phyloP scores from a whole-genome alignment of 2,888 invertebrate species.

The Linnaemya tessellans region DNA sequence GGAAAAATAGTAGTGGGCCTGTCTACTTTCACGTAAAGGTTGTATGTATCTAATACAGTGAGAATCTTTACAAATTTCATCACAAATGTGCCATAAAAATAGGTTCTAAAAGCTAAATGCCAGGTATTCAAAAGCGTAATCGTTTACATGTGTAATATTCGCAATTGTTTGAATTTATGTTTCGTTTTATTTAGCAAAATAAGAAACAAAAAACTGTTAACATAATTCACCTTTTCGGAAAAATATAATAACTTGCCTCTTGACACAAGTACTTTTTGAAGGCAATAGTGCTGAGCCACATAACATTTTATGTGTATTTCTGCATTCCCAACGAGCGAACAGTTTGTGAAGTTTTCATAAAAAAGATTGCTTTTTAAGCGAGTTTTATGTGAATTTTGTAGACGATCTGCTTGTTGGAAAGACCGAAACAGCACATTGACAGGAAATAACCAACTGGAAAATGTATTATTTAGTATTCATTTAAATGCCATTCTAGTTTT shows the following conservation, averaged over 20 bases:
- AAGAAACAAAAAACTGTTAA: background rate
- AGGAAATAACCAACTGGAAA: background rate
- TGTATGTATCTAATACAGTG: no score
- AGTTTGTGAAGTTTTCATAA: background rate
- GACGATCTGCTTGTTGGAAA: background rate
- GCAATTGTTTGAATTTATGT: no score
- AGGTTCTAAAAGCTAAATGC: no score
- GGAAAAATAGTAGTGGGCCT: no score
- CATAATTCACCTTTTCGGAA: background rate
- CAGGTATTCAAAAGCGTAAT: no score
- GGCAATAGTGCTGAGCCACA: no score
- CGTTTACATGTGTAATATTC: no score
- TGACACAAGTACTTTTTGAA: background rate
- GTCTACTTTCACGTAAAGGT: no score
- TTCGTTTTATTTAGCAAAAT: no score
- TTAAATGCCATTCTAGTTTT: conserved; percentile 48
- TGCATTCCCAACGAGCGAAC: background rate
- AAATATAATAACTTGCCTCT: conserved; percentile 6
- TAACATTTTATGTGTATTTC: background rate
- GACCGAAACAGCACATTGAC: background rate
- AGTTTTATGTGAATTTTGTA: background rate
- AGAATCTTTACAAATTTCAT: no score
- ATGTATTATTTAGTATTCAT: conserved; percentile 29
- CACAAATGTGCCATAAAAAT: no score
- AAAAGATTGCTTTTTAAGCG: background rate